phyloP scores from a whole-genome alignment of 2,888 invertebrate genomes.

The Cerceris rybyensis region DNA sequence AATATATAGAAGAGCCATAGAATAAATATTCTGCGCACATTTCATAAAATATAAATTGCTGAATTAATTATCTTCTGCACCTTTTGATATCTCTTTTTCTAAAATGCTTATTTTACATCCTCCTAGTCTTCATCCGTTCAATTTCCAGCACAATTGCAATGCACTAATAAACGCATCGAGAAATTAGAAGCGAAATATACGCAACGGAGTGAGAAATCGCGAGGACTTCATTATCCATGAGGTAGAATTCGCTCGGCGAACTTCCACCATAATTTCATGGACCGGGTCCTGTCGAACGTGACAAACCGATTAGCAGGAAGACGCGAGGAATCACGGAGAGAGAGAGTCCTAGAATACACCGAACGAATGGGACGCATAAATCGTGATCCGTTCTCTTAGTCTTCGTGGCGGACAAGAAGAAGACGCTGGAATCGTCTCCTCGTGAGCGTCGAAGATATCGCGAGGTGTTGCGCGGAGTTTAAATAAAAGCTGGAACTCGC shows the following conservation, averaged over 20 bases:
- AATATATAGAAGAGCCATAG: too few species aligned
- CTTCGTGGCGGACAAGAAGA: not conserved
- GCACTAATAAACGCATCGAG: too few species aligned
- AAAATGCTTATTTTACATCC: too few species aligned
- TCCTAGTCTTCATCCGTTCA: too few species aligned
- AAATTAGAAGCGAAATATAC: too few species aligned
- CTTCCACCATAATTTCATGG: not conserved
- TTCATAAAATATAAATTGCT: too few species aligned
- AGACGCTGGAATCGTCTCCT: conserved; percentile 43
- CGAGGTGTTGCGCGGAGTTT: conserved; percentile 72
- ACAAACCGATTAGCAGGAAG: conserved; percentile 40
- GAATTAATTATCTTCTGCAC: too few species aligned
- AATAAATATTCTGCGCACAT: too few species aligned
- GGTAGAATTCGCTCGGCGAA: not conserved
- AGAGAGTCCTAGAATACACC: not conserved
- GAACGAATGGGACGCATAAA: conserved; percentile 51
- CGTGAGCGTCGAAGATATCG: conserved; percentile 68
- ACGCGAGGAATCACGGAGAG: conserved; percentile 37
- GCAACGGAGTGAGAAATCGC: too few species aligned
- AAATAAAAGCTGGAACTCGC: conserved; percentile 71
- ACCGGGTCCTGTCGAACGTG: conserved; percentile 12
- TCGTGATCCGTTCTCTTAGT: conserved; percentile 10
- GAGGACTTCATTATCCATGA: too few species aligned
- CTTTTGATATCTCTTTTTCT: too few species aligned
- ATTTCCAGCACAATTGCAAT: too few species aligned